phyloP scores from a whole-genome alignment of 2,113 vertebrate species.

The Madoqua kirkii region DNA sequence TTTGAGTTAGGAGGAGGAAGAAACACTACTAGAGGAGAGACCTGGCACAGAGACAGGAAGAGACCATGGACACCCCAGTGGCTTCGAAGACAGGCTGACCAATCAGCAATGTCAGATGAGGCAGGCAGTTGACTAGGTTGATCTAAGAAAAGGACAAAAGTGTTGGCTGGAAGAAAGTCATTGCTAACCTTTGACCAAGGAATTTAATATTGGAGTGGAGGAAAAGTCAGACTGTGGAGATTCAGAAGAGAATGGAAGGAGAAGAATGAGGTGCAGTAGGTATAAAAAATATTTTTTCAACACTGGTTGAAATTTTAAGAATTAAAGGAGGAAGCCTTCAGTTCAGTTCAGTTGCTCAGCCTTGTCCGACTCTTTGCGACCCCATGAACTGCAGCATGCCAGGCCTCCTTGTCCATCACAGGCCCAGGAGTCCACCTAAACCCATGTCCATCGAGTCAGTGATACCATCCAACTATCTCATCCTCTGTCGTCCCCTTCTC shows the following conservation, averaged over 20 bases:
- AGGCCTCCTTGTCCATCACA: too few species aligned
- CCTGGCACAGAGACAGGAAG: background rate
- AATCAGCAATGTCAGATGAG: background rate
- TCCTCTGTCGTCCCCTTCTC: too few species aligned
- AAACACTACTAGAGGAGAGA: background rate
- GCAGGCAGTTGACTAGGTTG: background rate
- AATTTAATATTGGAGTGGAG: background rate
- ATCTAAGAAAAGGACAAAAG: background rate
- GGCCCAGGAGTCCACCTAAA: too few species aligned
- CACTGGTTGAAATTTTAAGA: background rate
- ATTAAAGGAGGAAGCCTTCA: background rate
- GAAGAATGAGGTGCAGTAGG: background rate
- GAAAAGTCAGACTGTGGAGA: background rate
- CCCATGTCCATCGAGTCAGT: too few species aligned
- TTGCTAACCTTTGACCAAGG: background rate
- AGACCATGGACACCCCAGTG: background rate
- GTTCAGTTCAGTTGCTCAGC: too few species aligned
- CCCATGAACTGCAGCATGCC: too few species aligned
- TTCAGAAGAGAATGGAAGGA: background rate
- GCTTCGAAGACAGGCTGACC: fast-evolving
- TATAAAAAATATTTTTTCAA: background rate
- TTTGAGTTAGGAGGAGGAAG: background rate
- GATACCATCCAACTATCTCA: too few species aligned
- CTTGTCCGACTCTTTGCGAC: too few species aligned
- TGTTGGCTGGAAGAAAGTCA: background rate